Evolutionary conservation across 1,140 invertebrate species (phyloP).

Genomic region (Polypedilum vanderplanki): DNA sequence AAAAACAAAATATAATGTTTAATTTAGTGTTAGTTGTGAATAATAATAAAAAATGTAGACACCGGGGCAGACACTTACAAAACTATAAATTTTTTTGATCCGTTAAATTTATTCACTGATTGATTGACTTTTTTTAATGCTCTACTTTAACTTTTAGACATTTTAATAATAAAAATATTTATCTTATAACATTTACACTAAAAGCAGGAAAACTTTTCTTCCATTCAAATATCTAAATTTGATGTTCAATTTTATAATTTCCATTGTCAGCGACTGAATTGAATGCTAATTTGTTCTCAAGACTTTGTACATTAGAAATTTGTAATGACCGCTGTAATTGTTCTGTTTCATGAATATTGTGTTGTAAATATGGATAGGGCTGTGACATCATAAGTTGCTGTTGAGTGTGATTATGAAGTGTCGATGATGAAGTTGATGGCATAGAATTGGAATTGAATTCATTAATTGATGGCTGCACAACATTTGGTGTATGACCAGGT

Average conservation of each 20-base stretch:
- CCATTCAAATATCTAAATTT: too few relatives aligned
- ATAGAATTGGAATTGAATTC: not conserved
- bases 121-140: too few relatives aligned
- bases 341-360: not conserved
- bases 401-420: not conserved
- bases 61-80: too few relatives aligned
- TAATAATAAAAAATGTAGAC: too few relatives aligned
- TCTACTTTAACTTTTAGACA: too few relatives aligned
- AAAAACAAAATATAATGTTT: too few relatives aligned
- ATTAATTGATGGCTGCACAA: not conserved
- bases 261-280: not conserved
- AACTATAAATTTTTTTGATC: too few relatives aligned
- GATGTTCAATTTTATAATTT: not conserved
- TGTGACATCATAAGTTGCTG: not conserved
- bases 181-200: too few relatives aligned
- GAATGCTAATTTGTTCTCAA: not conserved
- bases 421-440: not conserved
- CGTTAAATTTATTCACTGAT: too few relatives aligned
- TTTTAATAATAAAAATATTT: too few relatives aligned
- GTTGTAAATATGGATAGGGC: not conserved
- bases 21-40: too few relatives aligned
- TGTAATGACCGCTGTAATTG: not conserved
- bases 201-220: too few relatives aligned
- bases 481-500: conserved; percentile 3
- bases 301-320: not conserved